Percentiles rank a stretch among this genome's conserved stretches.
These are phyloP conservation scores for Herpetotheres cachinnans DNA, from an alignment of 2,113 vertebrate genomes.

Conservation along the genomic window DNA sequence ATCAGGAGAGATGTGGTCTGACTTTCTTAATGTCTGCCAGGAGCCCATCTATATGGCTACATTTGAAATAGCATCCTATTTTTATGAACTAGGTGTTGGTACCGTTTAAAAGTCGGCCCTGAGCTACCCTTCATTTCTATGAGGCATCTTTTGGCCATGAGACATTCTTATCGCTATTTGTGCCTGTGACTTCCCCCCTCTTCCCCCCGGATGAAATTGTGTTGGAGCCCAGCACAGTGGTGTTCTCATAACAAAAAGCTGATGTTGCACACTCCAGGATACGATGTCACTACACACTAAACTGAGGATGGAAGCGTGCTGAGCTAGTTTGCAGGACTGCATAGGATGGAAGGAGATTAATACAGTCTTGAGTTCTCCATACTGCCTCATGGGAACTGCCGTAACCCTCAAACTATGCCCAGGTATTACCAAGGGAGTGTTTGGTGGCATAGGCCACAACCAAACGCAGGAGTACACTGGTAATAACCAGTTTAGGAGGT, in stretches of 20 bases:
- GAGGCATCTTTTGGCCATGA: not conserved
- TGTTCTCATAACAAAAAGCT: not conserved
- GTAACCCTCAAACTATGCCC: not conserved
- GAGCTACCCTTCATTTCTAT: not conserved
- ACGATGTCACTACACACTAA: not conserved
- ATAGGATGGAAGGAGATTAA: not conserved
- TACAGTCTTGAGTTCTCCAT: not conserved
- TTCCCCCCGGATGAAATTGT: not conserved
- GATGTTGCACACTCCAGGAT: not conserved
- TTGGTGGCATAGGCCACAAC: not conserved
- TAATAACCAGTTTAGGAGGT: not conserved
- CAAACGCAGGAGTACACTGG: not conserved
- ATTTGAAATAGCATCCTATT: not conserved
- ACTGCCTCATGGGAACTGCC: not conserved
- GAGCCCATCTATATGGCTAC: not conserved
- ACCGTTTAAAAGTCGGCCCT: not conserved
- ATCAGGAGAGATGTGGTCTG: not conserved
- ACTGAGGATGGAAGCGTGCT: not conserved
- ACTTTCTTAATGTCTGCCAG: not conserved
- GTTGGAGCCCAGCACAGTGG: not conserved
- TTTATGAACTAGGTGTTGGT: not conserved
- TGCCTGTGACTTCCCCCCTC: not conserved
- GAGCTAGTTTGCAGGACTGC: not conserved
- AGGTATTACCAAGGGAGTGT: too few species aligned
- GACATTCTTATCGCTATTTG: not conserved